Evolutionary conservation across 2,797 vertebrate species (phyloP).

Genomic region (Psittacula derbiana): DNA sequence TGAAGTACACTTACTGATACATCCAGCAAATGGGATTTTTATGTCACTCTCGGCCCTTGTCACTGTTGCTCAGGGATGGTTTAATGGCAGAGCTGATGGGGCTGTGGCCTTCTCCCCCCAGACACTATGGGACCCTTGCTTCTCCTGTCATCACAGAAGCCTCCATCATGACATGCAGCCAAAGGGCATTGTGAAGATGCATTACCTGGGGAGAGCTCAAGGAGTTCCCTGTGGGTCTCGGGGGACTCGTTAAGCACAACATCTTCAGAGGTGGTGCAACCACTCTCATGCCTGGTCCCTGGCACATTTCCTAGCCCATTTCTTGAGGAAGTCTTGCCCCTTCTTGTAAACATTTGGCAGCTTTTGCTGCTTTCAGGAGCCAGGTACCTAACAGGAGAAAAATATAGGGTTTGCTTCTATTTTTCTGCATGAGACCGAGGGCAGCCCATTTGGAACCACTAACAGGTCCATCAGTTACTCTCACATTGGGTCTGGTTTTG

Average conservation of each 20-base stretch:
- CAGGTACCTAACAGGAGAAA: not conserved
- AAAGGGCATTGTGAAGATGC: not conserved
- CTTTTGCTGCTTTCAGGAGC: not conserved
- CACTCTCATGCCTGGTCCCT: not conserved
- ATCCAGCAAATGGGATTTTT: slow-evolving; percentile 37
- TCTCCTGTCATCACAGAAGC: not conserved
- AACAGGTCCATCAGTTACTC: not conserved
- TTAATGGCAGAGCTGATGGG: not conserved
- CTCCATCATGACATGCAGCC: not conserved
- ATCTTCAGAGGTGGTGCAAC: not conserved
- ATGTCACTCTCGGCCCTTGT: not conserved
- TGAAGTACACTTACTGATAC: not conserved
- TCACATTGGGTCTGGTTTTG: not conserved
- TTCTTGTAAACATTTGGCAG: not conserved
- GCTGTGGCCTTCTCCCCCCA: fast-evolving
- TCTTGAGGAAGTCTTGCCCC: not conserved
- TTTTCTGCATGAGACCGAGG: not conserved
- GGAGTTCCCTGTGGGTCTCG: fast-evolving
- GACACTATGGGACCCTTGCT: not conserved
- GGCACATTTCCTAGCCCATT: fast-evolving
- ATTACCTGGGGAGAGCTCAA: not conserved
- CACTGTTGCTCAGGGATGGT: not conserved
- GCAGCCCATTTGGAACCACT: not conserved
- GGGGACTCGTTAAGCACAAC: fast-evolving
- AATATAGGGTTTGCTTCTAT: not conserved